phyloP scores from a whole-genome alignment of 2,797 vertebrate species.

The Sparus aurata region DNA sequence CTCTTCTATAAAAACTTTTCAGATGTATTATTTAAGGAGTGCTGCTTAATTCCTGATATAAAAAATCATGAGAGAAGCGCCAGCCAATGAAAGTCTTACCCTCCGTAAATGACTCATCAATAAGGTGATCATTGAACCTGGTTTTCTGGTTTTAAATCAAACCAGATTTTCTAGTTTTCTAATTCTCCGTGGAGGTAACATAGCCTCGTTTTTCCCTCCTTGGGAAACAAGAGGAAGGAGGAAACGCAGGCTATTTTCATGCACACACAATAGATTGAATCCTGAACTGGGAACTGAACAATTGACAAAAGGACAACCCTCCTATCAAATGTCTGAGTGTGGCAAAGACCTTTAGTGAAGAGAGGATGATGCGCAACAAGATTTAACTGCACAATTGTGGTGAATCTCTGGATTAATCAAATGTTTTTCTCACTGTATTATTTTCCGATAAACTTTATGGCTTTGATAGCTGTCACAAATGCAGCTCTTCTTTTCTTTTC shows the following conservation, averaged over 20 bases:
- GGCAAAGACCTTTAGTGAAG: constrained; percentile 12
- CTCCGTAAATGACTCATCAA: constrained; percentile 4
- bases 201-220: constrained; percentile 53
- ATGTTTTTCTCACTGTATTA: not conserved
- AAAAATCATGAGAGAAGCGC: not conserved
- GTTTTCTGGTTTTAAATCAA: constrained; percentile 22
- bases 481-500: not conserved
- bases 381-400: not conserved
- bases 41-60: not conserved
- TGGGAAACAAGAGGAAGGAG: constrained; percentile 45
- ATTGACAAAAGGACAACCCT: constrained; percentile 19
- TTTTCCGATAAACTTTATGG: not conserved
- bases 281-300: constrained; percentile 12
- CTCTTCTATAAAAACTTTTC: not conserved
- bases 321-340: constrained; percentile 37
- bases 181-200: constrained; percentile 52
- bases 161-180: constrained; percentile 60
- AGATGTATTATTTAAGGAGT: constrained; percentile 28
- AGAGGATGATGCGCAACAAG: not conserved
- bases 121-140: constrained; percentile 20
- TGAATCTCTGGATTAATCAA: not conserved
- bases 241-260: constrained; percentile 59
- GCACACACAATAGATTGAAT: constrained; percentile 50
- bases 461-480: not conserved
- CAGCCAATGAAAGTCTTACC: not conserved